phyloP scores from a whole-genome alignment of 2,113 vertebrate genomes.

The Rynchops niger region DNA sequence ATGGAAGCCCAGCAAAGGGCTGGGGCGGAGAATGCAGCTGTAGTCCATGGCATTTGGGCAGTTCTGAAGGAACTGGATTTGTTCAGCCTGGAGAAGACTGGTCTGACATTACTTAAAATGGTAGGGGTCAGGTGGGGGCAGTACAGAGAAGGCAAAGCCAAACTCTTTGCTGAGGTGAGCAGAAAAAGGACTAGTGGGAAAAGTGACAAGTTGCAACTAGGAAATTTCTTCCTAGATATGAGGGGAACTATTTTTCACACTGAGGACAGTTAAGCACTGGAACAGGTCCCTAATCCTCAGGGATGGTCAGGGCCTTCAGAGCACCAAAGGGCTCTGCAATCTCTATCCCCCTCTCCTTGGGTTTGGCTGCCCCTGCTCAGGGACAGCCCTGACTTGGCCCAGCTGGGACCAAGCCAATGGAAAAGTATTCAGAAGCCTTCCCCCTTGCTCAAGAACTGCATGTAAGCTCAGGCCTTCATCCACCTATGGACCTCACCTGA shows the following conservation, averaged over 20 bases:
- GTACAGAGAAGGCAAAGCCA: neutral
- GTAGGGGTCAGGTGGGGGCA: no score
- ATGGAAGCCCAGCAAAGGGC: neutral
- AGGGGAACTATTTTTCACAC: neutral
- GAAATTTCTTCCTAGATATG: neutral
- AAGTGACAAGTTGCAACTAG: neutral
- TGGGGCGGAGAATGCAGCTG: neutral
- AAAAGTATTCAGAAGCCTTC: neutral
- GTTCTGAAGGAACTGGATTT: neutral
- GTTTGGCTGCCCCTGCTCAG: neutral
- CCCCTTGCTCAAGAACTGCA: neutral
- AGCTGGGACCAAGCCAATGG: neutral
- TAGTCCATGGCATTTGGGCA: neutral
- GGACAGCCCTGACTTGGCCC: neutral
- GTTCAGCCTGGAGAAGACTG: neutral
- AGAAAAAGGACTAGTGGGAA: neutral
- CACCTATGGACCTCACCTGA: neutral
- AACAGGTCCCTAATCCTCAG: neutral
- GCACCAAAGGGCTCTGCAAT: neutral
- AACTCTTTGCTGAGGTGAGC: neutral
- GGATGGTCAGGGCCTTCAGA: neutral
- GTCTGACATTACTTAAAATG: neutral
- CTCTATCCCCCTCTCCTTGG: neutral
- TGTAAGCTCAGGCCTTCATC: neutral
- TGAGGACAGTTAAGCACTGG: neutral